These are phyloP conservation scores for Crocodylus rhombifer DNA, from an alignment of 2,797 vertebrate genomes.

Conservation along the genomic window DNA sequence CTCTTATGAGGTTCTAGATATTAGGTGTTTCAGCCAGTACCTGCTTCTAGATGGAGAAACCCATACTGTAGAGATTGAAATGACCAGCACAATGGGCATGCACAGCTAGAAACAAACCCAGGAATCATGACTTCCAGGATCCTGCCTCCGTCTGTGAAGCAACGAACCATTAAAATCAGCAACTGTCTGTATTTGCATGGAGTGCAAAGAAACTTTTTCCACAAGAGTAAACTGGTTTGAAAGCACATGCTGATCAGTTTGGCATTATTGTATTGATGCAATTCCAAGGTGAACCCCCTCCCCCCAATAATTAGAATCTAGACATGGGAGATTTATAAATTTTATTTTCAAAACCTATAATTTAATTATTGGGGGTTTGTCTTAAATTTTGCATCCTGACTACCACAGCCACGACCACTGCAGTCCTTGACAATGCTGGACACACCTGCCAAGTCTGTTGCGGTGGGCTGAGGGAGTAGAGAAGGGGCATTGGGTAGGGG, in stretches of 20 bases:
- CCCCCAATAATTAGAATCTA: no score
- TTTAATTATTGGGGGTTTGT: no score
- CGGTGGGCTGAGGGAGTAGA: no score
- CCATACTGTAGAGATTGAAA: background rate
- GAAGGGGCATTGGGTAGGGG: no score
- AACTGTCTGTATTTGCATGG: constrained; percentile 4
- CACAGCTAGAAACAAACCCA: background rate
- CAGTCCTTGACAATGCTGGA: no score
- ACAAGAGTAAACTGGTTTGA: background rate
- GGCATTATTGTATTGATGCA: background rate
- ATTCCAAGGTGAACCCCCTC: no score
- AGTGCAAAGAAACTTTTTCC: constrained; percentile 53
- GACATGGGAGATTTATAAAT: no score
- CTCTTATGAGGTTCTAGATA: background rate
- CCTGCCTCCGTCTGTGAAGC: background rate
- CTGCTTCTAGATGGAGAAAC: background rate
- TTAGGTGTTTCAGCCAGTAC: background rate
- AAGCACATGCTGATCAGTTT: background rate
- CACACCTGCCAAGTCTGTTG: no score
- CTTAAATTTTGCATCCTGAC: no score
- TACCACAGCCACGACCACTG: no score
- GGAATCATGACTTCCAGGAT: background rate
- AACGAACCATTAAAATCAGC: constrained; percentile 8
- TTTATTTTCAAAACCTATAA: no score
- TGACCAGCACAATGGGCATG: background rate